A percentile compares a stretch with the other conserved stretches of the same genome.
phyloP scores from a whole-genome alignment of 2,888 invertebrate species.

The Philhelius pedissequus region DNA sequence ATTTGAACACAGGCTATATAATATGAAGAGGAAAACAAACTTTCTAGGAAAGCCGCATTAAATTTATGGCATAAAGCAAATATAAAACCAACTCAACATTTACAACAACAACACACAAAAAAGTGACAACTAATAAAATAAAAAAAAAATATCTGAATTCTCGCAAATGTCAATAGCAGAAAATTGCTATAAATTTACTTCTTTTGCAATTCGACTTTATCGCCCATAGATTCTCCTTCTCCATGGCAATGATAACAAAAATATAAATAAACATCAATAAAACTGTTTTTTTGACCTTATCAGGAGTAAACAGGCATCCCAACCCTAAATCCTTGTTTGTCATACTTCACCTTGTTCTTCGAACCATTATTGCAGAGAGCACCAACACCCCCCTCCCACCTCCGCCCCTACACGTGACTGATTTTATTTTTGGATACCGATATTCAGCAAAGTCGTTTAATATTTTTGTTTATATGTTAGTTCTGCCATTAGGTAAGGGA shows the following conservation, averaged over 20 bases:
- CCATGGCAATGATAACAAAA: conserved; percentile 37
- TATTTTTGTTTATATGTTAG: background rate
- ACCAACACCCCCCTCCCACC: background rate
- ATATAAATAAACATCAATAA: conserved; percentile 53
- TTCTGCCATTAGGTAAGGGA: too few species aligned
- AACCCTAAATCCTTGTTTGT: background rate
- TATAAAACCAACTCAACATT: background rate
- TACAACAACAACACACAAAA: background rate
- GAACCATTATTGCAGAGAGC: too few species aligned
- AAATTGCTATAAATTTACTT: conserved; percentile 4
- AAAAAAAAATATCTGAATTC: background rate
- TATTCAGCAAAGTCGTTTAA: conserved; percentile 2
- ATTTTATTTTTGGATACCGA: conserved; percentile 23
- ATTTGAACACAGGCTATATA: background rate
- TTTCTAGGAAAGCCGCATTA: background rate
- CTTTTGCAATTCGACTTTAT: background rate
- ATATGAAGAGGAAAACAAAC: background rate
- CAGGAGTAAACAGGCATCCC: conserved; percentile 19
- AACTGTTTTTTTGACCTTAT: conserved; percentile 51
- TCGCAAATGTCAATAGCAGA: background rate
- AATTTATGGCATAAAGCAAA: background rate
- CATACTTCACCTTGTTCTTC: background rate
- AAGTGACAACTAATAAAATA: background rate
- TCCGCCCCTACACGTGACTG: background rate
- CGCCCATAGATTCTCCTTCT: background rate